Evolutionary conservation across 2,888 invertebrate genomes (phyloP).

Genomic region (Caenorhabditis afra): DNA sequence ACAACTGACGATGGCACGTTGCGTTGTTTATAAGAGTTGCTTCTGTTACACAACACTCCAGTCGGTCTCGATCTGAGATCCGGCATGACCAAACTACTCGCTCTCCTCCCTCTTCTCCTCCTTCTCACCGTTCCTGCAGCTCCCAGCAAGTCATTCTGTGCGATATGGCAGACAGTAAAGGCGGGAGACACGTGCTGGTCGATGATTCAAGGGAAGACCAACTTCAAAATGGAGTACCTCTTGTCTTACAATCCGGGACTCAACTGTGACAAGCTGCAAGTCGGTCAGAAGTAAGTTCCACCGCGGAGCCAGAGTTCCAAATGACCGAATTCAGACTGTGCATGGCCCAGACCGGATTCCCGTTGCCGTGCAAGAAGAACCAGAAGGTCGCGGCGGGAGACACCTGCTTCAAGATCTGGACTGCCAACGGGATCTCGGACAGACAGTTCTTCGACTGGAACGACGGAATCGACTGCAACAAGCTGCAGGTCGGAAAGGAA

Average conservation of each 20-base stretch:
- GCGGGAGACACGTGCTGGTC: not conserved
- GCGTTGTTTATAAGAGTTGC: too few species aligned
- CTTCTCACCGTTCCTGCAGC: not conserved
- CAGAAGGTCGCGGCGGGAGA: constrained; percentile 20
- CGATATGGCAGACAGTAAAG: not conserved
- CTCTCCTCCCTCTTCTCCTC: not conserved
- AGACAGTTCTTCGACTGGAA: constrained; percentile 24
- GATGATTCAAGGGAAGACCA: constrained; percentile 4
- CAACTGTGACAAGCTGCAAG: constrained; percentile 16
- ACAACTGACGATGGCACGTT: too few species aligned
- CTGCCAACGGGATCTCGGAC: constrained; percentile 9
- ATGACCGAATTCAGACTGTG: not conserved
- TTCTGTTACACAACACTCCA: too few species aligned
- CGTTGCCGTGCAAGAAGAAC: constrained; percentile 6
- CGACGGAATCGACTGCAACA: constrained; percentile 25
- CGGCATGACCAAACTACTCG: not conserved
- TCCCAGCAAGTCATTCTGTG: not conserved
- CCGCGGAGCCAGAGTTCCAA: not conserved
- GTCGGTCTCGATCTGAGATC: too few species aligned
- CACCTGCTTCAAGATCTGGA: constrained; percentile 41
- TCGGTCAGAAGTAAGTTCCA: constrained; percentile 14
- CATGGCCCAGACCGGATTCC: not conserved
- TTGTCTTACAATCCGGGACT: constrained; percentile 3
- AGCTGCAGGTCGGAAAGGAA: constrained; percentile 21
- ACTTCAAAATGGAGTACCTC: constrained; percentile 10